These are phyloP conservation scores for Dicycla oo DNA, from an alignment of 2,888 invertebrate genomes.

Conservation along the genomic window DNA sequence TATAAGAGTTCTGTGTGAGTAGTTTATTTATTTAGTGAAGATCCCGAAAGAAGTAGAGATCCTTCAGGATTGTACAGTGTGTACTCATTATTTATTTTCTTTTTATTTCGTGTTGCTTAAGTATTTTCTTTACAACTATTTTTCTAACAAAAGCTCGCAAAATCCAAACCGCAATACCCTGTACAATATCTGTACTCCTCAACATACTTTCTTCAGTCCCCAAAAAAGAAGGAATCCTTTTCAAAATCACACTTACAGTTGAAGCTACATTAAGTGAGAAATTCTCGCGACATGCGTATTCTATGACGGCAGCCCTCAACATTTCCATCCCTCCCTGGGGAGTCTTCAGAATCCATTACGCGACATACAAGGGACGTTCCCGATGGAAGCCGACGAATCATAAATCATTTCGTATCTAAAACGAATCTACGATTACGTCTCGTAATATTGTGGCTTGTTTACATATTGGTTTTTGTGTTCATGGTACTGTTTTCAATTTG, in stretches of 20 bases:
- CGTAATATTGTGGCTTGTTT: constrained; percentile 43
- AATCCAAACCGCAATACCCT: no score
- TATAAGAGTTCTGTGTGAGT: no score
- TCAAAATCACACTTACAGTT: constrained; percentile 11
- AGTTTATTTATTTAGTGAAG: no score
- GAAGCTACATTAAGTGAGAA: constrained; percentile 27
- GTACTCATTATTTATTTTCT: no score
- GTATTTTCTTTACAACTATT: no score
- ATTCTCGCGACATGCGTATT: constrained; percentile 41
- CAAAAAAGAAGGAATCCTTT: neutral
- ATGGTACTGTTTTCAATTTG: constrained; percentile 14
- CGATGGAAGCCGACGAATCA: constrained; percentile 54
- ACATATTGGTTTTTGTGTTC: constrained; percentile 34
- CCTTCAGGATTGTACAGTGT: no score
- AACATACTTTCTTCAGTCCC: neutral
- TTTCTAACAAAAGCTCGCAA: no score
- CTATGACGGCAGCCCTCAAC: constrained; percentile 58
- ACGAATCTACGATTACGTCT: constrained; percentile 54
- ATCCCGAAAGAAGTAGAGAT: no score
- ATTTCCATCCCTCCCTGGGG: constrained; percentile 52
- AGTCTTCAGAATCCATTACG: constrained; percentile 63
- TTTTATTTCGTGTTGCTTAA: no score
- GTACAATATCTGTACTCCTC: neutral
- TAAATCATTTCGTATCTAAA: constrained; percentile 64
- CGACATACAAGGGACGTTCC: constrained; percentile 59